A percentile compares a stretch with the other conserved stretches of the same genome.
phyloP scores from a whole-genome alignment of 2,797 vertebrate species.

The Argentina silus region DNA sequence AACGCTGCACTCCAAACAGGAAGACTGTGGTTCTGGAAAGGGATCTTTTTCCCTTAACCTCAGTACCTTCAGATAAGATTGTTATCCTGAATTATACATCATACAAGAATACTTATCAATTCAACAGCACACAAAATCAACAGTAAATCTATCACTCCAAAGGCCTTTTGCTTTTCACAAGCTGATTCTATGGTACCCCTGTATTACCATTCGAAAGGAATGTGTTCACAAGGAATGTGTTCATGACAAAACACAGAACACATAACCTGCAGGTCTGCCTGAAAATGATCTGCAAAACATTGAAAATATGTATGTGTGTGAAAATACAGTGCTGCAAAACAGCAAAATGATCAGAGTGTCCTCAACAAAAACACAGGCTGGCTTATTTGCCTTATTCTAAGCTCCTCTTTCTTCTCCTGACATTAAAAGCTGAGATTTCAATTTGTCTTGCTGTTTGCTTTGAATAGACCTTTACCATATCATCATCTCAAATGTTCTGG shows the following conservation, averaged over 20 bases:
- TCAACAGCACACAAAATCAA: no score
- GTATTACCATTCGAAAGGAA: slow-evolving; percentile 11
- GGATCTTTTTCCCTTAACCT: slow-evolving; percentile 27
- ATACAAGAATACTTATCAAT: background rate
- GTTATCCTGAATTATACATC: background rate
- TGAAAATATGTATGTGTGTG: slow-evolving; percentile 42
- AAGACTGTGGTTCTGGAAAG: slow-evolving; percentile 54
- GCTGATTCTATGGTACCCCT: background rate
- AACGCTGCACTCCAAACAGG: slow-evolving; percentile 62
- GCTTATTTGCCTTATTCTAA: slow-evolving; percentile 70
- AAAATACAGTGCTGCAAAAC: slow-evolving; percentile 30
- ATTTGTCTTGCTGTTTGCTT: slow-evolving; percentile 86
- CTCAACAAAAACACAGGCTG: slow-evolving; percentile 37
- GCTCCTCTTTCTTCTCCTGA: slow-evolving; percentile 66
- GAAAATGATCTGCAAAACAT: slow-evolving; percentile 38
- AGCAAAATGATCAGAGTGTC: slow-evolving; percentile 56
- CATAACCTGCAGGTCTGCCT: slow-evolving; percentile 21
- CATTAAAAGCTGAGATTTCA: slow-evolving; percentile 84
- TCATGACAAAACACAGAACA: background rate
- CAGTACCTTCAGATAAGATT: slow-evolving; percentile 36
- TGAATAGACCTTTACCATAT: slow-evolving; percentile 85
- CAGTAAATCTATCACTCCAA: background rate
- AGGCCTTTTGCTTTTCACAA: background rate
- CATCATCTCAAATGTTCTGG: slow-evolving; percentile 85
- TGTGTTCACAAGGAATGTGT: background rate